Evolutionary conservation across 53 echinoderm and acorn worm species (phyloP), one percentile per base, ranked within the genome.

Genomic region (Arbacia lixula): DNA sequence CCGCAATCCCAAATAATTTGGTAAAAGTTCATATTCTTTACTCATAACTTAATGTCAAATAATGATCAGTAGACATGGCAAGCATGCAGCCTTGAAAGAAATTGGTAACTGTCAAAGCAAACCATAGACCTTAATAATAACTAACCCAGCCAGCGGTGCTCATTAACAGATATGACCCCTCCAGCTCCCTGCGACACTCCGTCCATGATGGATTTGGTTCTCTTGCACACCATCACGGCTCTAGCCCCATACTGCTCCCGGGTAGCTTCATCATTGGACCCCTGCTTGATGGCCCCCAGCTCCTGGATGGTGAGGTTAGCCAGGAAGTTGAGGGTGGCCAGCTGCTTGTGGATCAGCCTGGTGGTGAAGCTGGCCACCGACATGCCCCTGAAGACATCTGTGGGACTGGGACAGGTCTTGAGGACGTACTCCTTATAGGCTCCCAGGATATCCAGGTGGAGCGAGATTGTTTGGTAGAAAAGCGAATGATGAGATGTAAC

Each of bases 91-190:
- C n/a, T n/a, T n/a, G n/a, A n/a, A n/a, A n/a, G n/a, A n/a, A n/a
- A n/a, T n/a, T n/a, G n/a, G n/a, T n/a, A n/a, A n/a, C n/a, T n/a
- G n/a, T n/a, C n/a, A n/a, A 64, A 32, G 36, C 16, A 33, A 34
- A 6, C 20, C 8, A 34, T n/a, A 34, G 20, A 26, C 28, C 20
- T 53, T 28, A 57, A 78, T 21, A 1, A 36, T 30, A 36, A 68
- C 91, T 75, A 50, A 96, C 96, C 96, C 29, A 96, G 64, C 87
- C 95, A 95, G 42, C 89, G 85, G 88, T 93, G 87, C 73, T 96
- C 96, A 83, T 96, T 89, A 29, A 85, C 85, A 53, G 91, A 87
- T 14, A 96, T 38, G 8, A 91, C 64, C 73, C 96, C 96, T 30
- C 96, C 96, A 8, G 83, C 84, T 11, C 96, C 96, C 41, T 85